phyloP scores from a whole-genome alignment of 2,797 vertebrate species.

The Pangasius djambal region DNA sequence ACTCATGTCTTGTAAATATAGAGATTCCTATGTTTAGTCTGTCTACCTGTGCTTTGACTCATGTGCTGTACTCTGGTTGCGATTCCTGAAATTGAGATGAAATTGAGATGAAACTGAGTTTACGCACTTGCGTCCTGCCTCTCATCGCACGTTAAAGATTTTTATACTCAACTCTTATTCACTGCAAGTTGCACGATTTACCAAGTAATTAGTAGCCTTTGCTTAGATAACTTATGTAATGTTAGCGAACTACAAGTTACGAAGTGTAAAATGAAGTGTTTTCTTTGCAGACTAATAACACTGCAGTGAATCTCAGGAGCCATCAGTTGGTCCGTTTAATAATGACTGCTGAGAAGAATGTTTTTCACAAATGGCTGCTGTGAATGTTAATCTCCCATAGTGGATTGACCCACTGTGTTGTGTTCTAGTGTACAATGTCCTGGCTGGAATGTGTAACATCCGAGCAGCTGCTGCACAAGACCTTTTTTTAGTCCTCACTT shows the following conservation, averaged over 20 bases:
- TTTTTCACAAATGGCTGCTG: not conserved
- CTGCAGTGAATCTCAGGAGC: not conserved
- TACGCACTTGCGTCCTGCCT: not conserved
- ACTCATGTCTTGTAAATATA: not conserved
- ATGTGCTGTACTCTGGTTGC: too few relatives aligned
- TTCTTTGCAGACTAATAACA: conserved; percentile 5
- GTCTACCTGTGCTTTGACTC: not conserved
- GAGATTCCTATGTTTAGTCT: not conserved
- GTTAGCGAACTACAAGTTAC: not conserved
- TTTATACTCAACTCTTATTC: not conserved
- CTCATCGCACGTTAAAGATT: not conserved
- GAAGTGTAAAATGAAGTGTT: not conserved
- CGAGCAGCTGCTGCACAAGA: conserved; percentile 12
- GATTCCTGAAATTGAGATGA: not conserved
- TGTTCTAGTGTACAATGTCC: conserved; percentile 22
- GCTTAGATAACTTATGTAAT: not conserved
- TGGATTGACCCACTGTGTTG: not conserved
- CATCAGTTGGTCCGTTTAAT: not conserved
- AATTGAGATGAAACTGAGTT: not conserved
- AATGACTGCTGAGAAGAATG: conserved; percentile 15
- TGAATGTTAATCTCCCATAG: not conserved
- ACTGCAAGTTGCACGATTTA: not conserved
- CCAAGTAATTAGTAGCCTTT: not conserved
- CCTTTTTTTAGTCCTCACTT: conserved; percentile 16
- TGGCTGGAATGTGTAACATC: conserved; percentile 8